These are phyloP conservation scores for Peucedramus taeniatus DNA, from an alignment of 2,113 vertebrate genomes.

Conservation along the genomic window DNA sequence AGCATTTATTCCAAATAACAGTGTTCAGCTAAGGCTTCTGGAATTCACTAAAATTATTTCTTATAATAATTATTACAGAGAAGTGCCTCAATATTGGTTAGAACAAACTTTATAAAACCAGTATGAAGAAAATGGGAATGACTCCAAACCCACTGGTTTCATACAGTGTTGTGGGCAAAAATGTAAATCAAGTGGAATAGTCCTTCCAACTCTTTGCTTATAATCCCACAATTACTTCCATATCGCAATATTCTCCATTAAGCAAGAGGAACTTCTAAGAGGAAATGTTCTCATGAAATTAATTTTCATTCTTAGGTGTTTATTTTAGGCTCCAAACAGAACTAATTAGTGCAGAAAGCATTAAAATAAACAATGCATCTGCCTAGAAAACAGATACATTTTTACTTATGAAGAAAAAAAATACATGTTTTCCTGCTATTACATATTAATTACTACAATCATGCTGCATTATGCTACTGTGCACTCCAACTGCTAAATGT, in stretches of 20 bases:
- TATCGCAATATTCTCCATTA: neutral
- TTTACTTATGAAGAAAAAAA: neutral
- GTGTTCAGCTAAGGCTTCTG: neutral
- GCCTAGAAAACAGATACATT: neutral
- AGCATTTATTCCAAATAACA: neutral
- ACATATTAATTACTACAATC: neutral
- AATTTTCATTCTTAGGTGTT: neutral
- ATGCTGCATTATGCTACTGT: neutral
- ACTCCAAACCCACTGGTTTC: neutral
- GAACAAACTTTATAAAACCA: neutral
- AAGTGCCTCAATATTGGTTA: conserved; percentile 4
- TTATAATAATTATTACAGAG: neutral
- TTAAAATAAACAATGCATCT: neutral
- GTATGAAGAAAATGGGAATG: conserved; percentile 2
- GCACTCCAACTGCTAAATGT: neutral
- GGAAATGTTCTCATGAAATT: neutral
- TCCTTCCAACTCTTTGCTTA: neutral
- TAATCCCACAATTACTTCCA: neutral
- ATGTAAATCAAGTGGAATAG: neutral
- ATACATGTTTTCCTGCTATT: neutral
- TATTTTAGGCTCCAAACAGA: neutral
- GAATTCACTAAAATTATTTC: neutral
- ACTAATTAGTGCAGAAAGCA: neutral
- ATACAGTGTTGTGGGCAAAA: neutral
- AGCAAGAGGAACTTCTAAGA: conserved; percentile 2